Conservation (phyloP, 2,113 vertebrate genomes). For the Pomatorhinus ruficollis region DNA sequence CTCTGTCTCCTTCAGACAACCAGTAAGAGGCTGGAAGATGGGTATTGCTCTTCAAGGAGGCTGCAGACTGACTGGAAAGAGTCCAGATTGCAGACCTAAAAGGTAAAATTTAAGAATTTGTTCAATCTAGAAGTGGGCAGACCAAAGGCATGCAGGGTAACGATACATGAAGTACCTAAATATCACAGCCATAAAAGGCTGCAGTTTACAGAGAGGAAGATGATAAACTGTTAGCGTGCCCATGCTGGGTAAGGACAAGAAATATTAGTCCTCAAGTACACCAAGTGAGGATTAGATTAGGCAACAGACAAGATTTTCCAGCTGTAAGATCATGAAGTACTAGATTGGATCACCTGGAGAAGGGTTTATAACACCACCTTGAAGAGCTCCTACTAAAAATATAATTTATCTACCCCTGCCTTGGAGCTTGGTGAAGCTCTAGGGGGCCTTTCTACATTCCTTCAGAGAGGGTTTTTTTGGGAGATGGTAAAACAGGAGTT, state of each 20-base stretch:
- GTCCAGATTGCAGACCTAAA: not conserved
- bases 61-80: not conserved
- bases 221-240: not conserved
- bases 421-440: not conserved
- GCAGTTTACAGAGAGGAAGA: not conserved
- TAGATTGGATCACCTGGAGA: not conserved
- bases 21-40: not conserved
- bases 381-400: not conserved
- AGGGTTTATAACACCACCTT: not conserved
- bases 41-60: not conserved
- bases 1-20: not conserved
- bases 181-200: slow-evolving; percentile 44
- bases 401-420: not conserved
- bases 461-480: not conserved
- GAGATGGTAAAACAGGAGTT: not conserved
- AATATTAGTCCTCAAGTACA: not conserved
- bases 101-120: not conserved
- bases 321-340: not conserved
- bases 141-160: not conserved
- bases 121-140: not conserved
- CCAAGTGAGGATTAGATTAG: slow-evolving; percentile 5
- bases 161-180: not conserved
- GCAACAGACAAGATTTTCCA: not conserved
- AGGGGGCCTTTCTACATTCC: not conserved
- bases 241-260: not conserved